Percentiles rank a stretch among this genome's conserved stretches.
phyloP scores from a whole-genome alignment of 2,797 vertebrate genomes.

The Macropodus opercularis region DNA sequence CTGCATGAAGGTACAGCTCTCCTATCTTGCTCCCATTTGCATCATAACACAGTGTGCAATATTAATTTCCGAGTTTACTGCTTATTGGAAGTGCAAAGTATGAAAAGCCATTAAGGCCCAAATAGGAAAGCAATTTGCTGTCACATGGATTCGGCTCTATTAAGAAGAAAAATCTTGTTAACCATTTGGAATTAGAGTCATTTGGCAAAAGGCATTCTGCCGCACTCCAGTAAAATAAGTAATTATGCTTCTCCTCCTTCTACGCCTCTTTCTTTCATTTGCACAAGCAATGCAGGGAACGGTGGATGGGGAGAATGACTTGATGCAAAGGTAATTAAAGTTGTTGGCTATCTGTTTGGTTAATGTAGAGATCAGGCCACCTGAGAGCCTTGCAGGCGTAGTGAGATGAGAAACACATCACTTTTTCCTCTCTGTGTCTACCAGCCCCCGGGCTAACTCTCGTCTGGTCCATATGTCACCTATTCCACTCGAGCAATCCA shows the following conservation, averaged over 20 bases:
- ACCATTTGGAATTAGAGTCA: constrained; percentile 89
- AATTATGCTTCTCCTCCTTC: constrained; percentile 83
- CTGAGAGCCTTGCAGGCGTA: constrained; percentile 69
- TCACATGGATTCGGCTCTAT: constrained; percentile 85
- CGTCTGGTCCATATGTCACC: constrained; percentile 70
- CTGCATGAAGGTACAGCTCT: constrained; percentile 80
- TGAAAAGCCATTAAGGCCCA: constrained; percentile 87
- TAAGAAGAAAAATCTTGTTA: constrained; percentile 89
- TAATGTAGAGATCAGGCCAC: constrained; percentile 77
- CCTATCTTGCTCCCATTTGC: constrained; percentile 83
- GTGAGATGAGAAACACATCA: constrained; percentile 73
- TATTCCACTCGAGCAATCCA: constrained; percentile 52
- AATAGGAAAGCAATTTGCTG: constrained; percentile 89
- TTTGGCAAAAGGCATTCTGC: constrained; percentile 86
- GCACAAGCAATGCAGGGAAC: constrained; percentile 69
- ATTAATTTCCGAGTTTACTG: constrained; percentile 89
- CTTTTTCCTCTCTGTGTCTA: constrained; percentile 71
- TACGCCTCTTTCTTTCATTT: constrained; percentile 77
- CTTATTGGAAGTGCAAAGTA: constrained; percentile 88
- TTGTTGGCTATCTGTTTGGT: constrained; percentile 85
- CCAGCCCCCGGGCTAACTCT: constrained; percentile 62
- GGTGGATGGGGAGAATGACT: constrained; percentile 77
- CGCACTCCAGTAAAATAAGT: constrained; percentile 87
- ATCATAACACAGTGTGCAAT: constrained; percentile 87
- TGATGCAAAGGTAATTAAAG: constrained; percentile 87